These are phyloP conservation scores for Leptoteleia sp. DNA, from an alignment of 1,140 invertebrate species.

Conservation along the genomic window DNA sequence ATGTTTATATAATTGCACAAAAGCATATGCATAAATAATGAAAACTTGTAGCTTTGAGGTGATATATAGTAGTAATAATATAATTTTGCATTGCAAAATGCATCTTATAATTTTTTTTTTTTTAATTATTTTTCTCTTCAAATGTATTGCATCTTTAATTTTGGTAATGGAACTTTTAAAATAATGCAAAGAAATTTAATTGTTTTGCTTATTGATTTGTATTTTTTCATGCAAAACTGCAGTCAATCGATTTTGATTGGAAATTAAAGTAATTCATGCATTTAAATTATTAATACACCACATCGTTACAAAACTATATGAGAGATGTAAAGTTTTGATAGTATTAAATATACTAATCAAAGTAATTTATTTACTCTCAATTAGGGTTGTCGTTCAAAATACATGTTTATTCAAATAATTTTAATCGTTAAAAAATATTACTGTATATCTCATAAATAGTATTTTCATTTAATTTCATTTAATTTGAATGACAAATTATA, in stretches of 20 bases:
- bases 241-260: slow-evolving; percentile 54
- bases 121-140: slow-evolving; percentile 38
- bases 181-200: slow-evolving; percentile 36
- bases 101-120: slow-evolving; percentile 42
- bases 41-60: slow-evolving; percentile 58
- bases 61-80: slow-evolving; percentile 52
- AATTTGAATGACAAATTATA: no score
- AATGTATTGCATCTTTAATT: slow-evolving; percentile 60
- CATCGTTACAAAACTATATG: slow-evolving; percentile 10
- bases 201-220: slow-evolving; percentile 49
- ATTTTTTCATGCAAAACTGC: slow-evolving; percentile 29
- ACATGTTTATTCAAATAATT: background rate
- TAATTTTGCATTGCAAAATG: slow-evolving; percentile 54
- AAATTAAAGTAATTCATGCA: slow-evolving; percentile 42
- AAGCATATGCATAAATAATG: slow-evolving; percentile 73
- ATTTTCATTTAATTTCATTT: background rate
- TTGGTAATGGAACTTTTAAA: slow-evolving; percentile 59
- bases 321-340: slow-evolving; percentile 12
- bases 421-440: slow-evolving; percentile 41
- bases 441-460: slow-evolving; percentile 46
- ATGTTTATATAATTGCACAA: slow-evolving; percentile 63
- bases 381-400: slow-evolving; percentile 57
- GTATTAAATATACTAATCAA: slow-evolving; percentile 12
- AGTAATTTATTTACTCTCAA: slow-evolving; percentile 31
- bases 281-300: slow-evolving; percentile 38